Conservation (phyloP, 30 jellyfish, hydroid and myxozoan species). For the Rhopilema esculentum region DNA sequence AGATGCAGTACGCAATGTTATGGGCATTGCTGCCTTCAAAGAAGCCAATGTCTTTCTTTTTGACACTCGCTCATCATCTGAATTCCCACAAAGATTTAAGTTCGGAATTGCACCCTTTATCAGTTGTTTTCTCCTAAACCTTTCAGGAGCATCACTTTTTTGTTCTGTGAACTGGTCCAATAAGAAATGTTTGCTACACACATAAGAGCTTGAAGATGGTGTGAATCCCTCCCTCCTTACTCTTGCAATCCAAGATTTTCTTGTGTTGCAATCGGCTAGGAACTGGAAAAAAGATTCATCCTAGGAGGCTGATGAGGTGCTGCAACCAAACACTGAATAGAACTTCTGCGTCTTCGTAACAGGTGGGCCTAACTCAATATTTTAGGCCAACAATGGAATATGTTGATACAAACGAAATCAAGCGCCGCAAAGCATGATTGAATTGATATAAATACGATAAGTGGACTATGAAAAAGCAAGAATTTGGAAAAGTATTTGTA, state of each 20-base stretch:
- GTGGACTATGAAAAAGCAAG: not conserved
- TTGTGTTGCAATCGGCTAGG: not conserved
- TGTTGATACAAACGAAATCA: not conserved
- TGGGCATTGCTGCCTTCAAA: not conserved
- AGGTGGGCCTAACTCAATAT: not conserved
- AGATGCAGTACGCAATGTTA: not conserved
- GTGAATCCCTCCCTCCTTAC: constrained; percentile 29
- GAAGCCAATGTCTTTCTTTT: not conserved
- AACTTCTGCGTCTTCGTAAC: not conserved
- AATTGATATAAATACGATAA: not conserved
- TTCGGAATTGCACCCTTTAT: constrained; percentile 18
- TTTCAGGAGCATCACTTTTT: constrained; percentile 18
- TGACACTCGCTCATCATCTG: not conserved
- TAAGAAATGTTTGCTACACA: constrained; percentile 1
- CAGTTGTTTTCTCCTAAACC: constrained; percentile 16
- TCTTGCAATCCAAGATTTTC: constrained; percentile 17
- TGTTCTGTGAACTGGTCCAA: constrained; percentile 7
- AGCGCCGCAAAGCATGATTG: not conserved
- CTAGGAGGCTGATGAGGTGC: not conserved
- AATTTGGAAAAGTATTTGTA: not conserved
- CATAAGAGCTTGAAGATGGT: constrained; percentile 26
- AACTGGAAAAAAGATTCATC: not conserved
- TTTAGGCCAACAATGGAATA: not conserved
- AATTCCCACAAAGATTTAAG: constrained; percentile 15
- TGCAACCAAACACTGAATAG: not conserved